Percentiles rank a stretch among this genome's conserved stretches.
Conservation (phyloP, 2,888 invertebrate genomes). For the Syritta pipiens region DNA sequence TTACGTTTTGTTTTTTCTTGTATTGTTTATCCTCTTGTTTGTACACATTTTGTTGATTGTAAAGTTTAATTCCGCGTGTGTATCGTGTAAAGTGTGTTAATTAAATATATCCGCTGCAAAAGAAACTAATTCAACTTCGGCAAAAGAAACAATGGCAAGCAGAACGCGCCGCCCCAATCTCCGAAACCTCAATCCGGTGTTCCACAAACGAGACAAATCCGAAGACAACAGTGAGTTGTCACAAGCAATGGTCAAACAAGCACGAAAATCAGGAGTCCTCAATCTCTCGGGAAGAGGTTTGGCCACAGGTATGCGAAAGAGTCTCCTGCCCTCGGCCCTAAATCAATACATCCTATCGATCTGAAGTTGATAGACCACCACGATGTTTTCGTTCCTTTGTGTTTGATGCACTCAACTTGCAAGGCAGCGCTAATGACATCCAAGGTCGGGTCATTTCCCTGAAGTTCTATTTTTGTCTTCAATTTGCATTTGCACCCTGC, state of each 20-base stretch:
- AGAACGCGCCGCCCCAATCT: constrained; percentile 71
- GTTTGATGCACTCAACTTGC: no score
- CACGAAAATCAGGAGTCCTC: constrained; percentile 89
- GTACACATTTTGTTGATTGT: background rate
- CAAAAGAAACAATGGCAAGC: constrained; percentile 36
- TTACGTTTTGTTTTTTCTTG: constrained; percentile 4
- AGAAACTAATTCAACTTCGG: background rate
- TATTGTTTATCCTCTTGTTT: constrained; percentile 13
- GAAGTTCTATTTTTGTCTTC: constrained; percentile 26
- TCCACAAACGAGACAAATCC: constrained; percentile 86
- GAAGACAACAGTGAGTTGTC: constrained; percentile 86
- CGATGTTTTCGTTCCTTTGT: background rate
- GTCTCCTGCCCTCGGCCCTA: background rate
- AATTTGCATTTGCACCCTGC: no score
- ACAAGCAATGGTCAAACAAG: constrained; percentile 86
- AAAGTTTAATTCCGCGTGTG: background rate
- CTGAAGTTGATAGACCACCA: background rate
- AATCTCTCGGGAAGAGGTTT: constrained; percentile 88
- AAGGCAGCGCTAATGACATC: background rate
- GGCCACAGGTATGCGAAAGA: constrained; percentile 82
- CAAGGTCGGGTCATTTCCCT: constrained; percentile 37
- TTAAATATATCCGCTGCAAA: constrained; percentile 14
- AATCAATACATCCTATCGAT: constrained; percentile 43
- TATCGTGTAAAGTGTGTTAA: constrained; percentile 25
- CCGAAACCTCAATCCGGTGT: constrained; percentile 81